phyloP scores from a whole-genome alignment of 1,140 invertebrate species.

The Brachionus rubens region DNA sequence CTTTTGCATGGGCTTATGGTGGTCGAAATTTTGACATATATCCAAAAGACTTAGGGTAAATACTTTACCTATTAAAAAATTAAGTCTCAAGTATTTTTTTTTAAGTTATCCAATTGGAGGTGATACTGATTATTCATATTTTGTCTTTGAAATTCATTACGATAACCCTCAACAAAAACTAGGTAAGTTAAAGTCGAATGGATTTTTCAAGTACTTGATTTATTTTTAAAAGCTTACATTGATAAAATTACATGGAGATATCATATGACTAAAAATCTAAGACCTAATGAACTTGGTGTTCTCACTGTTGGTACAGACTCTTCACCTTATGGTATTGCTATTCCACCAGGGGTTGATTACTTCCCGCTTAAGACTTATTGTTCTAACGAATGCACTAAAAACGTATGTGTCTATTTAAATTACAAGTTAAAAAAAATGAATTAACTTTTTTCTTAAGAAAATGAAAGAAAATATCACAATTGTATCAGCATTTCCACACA shows the following conservation, averaged over 20 bases:
- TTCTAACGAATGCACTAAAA: conserved; percentile 78
- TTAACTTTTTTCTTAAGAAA: not conserved
- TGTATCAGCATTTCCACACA: conserved; percentile 93
- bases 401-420: conserved; percentile 52
- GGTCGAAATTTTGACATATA: conserved; percentile 1
- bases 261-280: conserved; percentile 3
- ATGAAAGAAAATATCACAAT: conserved; percentile 14
- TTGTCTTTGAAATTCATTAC: conserved; percentile 41
- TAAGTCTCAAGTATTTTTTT: no score
- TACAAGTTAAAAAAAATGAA: not conserved
- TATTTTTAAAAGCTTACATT: conserved; percentile 68
- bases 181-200: not conserved
- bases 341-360: conserved; percentile 73
- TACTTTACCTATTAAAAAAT: no score
- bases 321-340: conserved; percentile 70
- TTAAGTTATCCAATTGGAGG: conserved; percentile 42
- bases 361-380: conserved; percentile 86
- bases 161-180: conserved; percentile 3
- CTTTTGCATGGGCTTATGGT: conserved; percentile 26
- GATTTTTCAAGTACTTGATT: conserved; percentile 60
- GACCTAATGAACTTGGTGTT: conserved; percentile 12
- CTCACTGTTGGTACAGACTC: conserved; percentile 14
- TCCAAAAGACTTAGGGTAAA: conserved; percentile 30
- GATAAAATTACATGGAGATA: conserved; percentile 6
- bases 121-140: conserved; percentile 4